Evolutionary conservation across 2,113 vertebrate species (phyloP).

Genomic region (Pandion haliaetus): DNA sequence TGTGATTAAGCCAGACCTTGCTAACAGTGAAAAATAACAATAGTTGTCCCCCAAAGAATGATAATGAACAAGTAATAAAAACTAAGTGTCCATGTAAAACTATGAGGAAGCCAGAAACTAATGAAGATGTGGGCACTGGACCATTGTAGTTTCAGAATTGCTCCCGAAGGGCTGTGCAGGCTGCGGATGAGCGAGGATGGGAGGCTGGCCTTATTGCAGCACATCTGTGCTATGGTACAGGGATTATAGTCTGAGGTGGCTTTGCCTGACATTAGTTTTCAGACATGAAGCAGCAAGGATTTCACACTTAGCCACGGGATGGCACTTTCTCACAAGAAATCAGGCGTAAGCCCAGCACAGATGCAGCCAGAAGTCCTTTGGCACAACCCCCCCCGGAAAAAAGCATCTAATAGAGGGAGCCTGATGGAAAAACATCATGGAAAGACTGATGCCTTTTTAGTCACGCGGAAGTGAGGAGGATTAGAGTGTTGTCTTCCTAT

Average conservation of each 20-base stretch:
- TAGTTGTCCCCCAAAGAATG: neutral
- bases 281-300: neutral
- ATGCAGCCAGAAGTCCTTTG: neutral
- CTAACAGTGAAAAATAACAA: neutral
- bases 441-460: neutral
- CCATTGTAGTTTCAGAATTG: neutral
- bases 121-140: neutral
- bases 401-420: neutral
- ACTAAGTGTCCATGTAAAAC: neutral
- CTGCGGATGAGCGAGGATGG: neutral
- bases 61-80: neutral
- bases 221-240: rapidly evolving
- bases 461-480: neutral
- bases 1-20: neutral
- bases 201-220: neutral
- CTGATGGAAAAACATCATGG: rapidly evolving
- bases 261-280: rapidly evolving
- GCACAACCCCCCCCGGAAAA: neutral
- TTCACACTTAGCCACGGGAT: conserved; percentile 45
- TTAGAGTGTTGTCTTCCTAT: neutral
- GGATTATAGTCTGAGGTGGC: neutral
- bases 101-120: neutral
- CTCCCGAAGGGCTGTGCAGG: rapidly evolving
- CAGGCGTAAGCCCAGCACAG: neutral
- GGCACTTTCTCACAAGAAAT: conserved; percentile 61